phyloP scores from a whole-genome alignment of 2,888 invertebrate genomes.

The Aradus depressus region DNA sequence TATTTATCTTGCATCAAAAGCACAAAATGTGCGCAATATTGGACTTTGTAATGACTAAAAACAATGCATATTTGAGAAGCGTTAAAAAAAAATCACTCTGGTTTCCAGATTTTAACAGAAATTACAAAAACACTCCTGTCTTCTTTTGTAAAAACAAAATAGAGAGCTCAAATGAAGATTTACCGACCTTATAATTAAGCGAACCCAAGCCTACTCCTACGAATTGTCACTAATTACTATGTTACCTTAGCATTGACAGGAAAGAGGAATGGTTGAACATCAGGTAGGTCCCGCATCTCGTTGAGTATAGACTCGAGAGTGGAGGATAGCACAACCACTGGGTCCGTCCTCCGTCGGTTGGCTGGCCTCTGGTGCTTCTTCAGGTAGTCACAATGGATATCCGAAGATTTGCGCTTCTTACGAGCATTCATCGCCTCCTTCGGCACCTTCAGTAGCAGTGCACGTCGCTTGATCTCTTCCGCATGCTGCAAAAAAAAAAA shows the following conservation, averaged over 20 bases:
- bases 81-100: too few species aligned
- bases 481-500: conserved; percentile 50
- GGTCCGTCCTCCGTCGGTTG: conserved; percentile 87
- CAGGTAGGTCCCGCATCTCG: conserved; percentile 82
- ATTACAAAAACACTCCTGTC: too few species aligned
- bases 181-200: too few species aligned
- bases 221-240: too few species aligned
- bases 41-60: too few species aligned
- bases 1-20: too few species aligned
- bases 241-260: conserved; percentile 87
- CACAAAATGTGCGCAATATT: too few species aligned
- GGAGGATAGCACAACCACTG: conserved; percentile 85
- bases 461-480: conserved; percentile 71
- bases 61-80: too few species aligned
- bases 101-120: too few species aligned
- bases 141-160: too few species aligned
- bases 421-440: conserved; percentile 53
- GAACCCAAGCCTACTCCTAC: too few species aligned
- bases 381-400: conserved; percentile 79
- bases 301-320: conserved; percentile 84
- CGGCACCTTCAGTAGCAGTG: conserved; percentile 64
- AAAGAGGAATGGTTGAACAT: conserved; percentile 84
- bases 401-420: conserved; percentile 54
- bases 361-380: conserved; percentile 71
- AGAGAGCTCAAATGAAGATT: too few species aligned